A percentile compares a stretch with the other conserved stretches of the same genome.
phyloP scores from a whole-genome alignment of 1,140 invertebrate genomes.

The Meloidogyne hapla region DNA sequence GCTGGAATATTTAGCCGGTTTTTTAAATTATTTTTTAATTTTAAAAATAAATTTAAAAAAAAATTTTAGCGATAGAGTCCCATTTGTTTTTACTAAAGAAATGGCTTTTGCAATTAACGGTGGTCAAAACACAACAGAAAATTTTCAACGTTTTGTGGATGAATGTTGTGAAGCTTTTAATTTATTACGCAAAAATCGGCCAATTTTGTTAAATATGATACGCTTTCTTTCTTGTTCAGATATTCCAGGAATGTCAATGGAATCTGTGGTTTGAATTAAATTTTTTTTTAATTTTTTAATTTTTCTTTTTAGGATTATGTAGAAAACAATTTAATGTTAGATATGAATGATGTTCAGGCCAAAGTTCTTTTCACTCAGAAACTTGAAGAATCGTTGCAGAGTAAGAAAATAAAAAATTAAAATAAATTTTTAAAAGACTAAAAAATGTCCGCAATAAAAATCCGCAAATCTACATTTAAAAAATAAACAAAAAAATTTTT shows the following conservation, averaged over 20 bases:
- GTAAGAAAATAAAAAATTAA: no score
- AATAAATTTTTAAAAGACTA: no score
- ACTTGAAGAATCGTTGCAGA: conserved; percentile 69
- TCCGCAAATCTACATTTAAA: no score
- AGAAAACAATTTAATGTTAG: conserved; percentile 81
- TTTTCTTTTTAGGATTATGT: conserved; percentile 73
- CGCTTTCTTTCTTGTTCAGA: conserved; percentile 84
- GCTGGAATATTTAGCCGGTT: conserved; percentile 95
- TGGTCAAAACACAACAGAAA: conserved; percentile 84
- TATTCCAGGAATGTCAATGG: conserved; percentile 81
- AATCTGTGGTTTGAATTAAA: conserved; percentile 72
- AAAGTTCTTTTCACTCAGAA: conserved; percentile 85
- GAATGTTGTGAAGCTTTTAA: conserved; percentile 95
- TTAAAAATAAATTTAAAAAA: background rate
- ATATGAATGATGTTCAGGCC: conserved; percentile 87
- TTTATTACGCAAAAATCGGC: conserved; percentile 86
- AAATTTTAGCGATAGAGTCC: conserved; percentile 80
- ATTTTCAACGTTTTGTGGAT: conserved; percentile 95
- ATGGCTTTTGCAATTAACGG: conserved; percentile 99
- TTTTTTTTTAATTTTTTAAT: background rate
- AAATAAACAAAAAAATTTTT: no score
- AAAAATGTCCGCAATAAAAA: no score
- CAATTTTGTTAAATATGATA: conserved; percentile 87
- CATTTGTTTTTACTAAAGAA: conserved; percentile 94
- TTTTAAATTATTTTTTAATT: conserved; percentile 23